Evolutionary conservation across 2,113 vertebrate genomes (phyloP).

Genomic region (Serinus canaria): DNA sequence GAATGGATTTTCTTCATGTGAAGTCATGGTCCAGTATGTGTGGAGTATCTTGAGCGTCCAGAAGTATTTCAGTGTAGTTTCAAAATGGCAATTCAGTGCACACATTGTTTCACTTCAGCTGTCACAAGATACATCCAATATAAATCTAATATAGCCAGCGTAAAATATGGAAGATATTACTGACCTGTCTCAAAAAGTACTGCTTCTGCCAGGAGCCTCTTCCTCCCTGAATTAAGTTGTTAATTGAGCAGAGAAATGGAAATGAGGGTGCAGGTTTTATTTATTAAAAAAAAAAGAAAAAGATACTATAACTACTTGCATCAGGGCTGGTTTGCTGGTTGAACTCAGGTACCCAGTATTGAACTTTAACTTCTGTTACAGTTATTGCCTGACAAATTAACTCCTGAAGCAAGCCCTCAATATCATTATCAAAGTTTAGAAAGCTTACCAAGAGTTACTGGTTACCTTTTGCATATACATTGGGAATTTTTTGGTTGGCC

Average conservation of each 20-base stretch:
- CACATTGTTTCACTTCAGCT: background rate
- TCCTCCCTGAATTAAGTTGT: background rate
- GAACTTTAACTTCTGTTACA: background rate
- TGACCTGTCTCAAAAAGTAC: background rate
- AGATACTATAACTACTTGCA: background rate
- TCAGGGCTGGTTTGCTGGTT: background rate
- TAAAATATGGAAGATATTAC: background rate
- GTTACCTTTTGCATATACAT: background rate
- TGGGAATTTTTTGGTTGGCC: background rate
- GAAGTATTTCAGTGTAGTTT: background rate
- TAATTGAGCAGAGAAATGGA: background rate
- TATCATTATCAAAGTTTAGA: background rate
- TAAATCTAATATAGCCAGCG: background rate
- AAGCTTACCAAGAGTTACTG: background rate
- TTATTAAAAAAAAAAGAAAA: background rate
- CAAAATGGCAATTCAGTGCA: background rate
- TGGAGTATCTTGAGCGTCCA: background rate
- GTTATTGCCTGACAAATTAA: background rate
- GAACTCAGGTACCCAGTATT: background rate
- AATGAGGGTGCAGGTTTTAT: background rate
- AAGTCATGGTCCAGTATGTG: background rate
- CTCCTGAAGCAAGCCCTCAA: background rate
- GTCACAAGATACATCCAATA: background rate
- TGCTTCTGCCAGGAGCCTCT: background rate
- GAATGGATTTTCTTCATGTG: background rate